phyloP scores from a whole-genome alignment of 2,888 invertebrate genomes.

The Drosophila quinaria region DNA sequence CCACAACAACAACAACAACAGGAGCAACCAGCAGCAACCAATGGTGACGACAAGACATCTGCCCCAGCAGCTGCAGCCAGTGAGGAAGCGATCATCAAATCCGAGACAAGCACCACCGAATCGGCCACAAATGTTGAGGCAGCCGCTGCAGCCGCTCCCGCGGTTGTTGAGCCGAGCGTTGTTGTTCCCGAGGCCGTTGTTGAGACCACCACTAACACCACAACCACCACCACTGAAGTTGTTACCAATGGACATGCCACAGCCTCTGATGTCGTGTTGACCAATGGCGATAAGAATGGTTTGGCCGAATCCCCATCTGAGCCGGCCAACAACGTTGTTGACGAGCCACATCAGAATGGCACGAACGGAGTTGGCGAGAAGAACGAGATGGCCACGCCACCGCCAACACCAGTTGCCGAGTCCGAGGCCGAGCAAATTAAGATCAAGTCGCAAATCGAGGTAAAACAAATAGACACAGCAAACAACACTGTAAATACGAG shows the following conservation, averaged over 20 bases:
- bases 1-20: constrained; percentile 15
- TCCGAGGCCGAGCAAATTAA: constrained; percentile 72
- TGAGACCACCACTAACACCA: constrained; percentile 13
- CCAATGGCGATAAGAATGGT: constrained; percentile 81
- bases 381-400: constrained; percentile 65
- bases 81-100: constrained; percentile 59
- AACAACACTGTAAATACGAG: constrained; percentile 74
- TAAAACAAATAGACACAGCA: constrained; percentile 74
- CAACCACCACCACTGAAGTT: constrained; percentile 37
- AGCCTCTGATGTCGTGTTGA: constrained; percentile 46
- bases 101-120: constrained; percentile 59
- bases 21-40: constrained; percentile 51
- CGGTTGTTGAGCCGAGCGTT: constrained; percentile 57
- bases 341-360: constrained; percentile 75
- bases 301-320: constrained; percentile 67
- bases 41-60: constrained; percentile 67
- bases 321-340: constrained; percentile 57
- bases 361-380: constrained; percentile 66
- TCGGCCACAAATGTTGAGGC: constrained; percentile 43
- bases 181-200: constrained; percentile 45
- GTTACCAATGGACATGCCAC: constrained; percentile 74
- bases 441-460: constrained; percentile 84
- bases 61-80: constrained; percentile 53
- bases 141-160: constrained; percentile 24
- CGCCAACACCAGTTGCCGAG: constrained; percentile 75